Percentiles rank a stretch among this genome's conserved stretches.
Conservation (phyloP, 2,113 vertebrate genomes). For the Heterotis niloticus region DNA sequence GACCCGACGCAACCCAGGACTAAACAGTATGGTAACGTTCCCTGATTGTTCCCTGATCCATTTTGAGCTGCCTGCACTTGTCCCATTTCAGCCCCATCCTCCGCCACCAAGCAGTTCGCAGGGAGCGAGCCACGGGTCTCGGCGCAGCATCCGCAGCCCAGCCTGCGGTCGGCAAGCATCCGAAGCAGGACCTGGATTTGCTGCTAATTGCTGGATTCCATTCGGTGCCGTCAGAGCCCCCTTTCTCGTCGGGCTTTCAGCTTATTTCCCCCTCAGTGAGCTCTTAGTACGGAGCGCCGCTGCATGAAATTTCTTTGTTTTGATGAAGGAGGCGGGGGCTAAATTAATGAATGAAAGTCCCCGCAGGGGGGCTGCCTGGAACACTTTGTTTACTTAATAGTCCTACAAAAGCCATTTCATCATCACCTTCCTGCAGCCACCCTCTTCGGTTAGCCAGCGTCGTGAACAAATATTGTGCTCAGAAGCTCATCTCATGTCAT, state of each 20-base stretch:
- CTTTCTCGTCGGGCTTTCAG: background rate
- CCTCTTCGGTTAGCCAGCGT: background rate
- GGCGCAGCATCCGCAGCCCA: no score
- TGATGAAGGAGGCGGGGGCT: background rate
- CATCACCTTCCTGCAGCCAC: background rate
- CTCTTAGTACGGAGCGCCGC: background rate
- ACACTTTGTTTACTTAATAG: background rate
- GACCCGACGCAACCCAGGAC: conserved; percentile 63
- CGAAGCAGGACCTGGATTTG: no score
- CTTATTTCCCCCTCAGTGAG: background rate
- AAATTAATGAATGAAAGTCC: background rate
- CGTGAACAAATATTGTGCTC: background rate
- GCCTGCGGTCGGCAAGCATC: no score
- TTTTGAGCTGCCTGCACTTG: background rate
- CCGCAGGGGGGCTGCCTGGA: background rate
- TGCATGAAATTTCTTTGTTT: conserved; percentile 7
- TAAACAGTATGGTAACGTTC: conserved; percentile 74
- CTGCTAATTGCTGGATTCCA: background rate
- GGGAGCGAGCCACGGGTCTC: background rate
- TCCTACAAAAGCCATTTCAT: background rate
- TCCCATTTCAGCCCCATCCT: background rate
- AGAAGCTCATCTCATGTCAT: background rate
- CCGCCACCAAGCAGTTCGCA: conserved; percentile 15
- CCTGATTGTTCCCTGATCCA: conserved; percentile 47
- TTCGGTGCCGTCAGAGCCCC: no score